Evolutionary conservation across 1,140 invertebrate species (phyloP).

Genomic region (Dreissena polymorpha): DNA sequence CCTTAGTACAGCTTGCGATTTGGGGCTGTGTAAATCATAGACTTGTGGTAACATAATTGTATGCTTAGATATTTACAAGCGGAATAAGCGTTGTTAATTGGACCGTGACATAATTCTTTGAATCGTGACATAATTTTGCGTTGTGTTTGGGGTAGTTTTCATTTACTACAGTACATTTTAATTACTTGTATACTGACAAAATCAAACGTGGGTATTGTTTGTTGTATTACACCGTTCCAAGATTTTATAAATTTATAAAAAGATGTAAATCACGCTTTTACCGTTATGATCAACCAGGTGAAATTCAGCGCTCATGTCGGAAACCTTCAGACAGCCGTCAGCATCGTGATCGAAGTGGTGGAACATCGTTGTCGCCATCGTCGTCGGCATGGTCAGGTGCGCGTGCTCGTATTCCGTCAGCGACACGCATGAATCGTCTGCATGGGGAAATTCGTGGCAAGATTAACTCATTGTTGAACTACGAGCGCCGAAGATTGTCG

Average conservation of each 20-base stretch:
- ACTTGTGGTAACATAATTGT: background rate
- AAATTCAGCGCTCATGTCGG: slow-evolving; percentile 18
- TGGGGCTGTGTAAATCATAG: background rate
- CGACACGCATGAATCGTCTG: slow-evolving; percentile 20
- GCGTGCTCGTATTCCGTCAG: background rate
- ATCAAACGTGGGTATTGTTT: background rate
- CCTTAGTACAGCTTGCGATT: background rate
- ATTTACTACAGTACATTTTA: no score
- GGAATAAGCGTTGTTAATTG: no score
- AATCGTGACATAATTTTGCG: background rate
- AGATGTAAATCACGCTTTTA: background rate
- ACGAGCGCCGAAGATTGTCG: no score
- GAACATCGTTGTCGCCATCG: background rate
- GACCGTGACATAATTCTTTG: background rate
- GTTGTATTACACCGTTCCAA: no score
- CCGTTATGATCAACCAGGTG: slow-evolving; percentile 29
- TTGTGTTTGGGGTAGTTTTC: no score
- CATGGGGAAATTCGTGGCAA: background rate
- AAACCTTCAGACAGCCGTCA: background rate
- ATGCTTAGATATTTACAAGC: background rate
- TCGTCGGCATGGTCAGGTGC: background rate
- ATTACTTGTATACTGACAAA: no score
- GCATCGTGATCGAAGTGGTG: slow-evolving; percentile 12
- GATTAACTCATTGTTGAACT: background rate
- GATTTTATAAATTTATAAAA: background rate